Conservation (phyloP, 2,113 vertebrate species). For the Myotis lucifugus region DNA sequence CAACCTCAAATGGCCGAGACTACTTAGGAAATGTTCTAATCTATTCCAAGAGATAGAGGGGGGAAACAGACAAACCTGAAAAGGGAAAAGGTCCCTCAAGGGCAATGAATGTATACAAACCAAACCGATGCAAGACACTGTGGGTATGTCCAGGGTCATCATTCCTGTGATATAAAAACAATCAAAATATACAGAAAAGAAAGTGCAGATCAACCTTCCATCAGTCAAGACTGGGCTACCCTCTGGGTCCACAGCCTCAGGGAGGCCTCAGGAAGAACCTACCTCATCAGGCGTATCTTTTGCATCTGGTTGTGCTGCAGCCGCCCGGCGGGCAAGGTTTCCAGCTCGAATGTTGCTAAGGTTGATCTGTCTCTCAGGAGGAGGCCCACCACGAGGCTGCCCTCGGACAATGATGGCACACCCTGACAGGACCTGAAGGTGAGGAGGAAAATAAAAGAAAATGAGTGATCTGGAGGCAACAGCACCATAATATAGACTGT, state of each 20-base stretch:
- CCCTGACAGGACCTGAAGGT: slow-evolving; percentile 92
- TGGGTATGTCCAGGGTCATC: not conserved
- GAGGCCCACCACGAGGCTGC: slow-evolving; percentile 95
- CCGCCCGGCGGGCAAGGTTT: slow-evolving; percentile 91
- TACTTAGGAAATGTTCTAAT: not conserved
- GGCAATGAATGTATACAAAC: not conserved
- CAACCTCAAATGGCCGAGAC: not conserved
- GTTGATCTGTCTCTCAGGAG: slow-evolving; percentile 97
- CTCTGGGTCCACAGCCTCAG: not conserved
- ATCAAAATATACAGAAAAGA: not conserved
- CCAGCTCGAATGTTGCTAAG: slow-evolving; percentile 96
- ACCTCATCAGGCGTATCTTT: slow-evolving; percentile 97
- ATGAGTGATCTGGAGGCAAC: not conserved
- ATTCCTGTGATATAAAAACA: not conserved
- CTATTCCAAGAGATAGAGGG: not conserved
- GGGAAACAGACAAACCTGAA: not conserved
- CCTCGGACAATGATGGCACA: slow-evolving; percentile 98
- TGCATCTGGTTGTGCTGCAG: slow-evolving; percentile 90
- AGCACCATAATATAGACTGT: not conserved
- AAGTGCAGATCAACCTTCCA: not conserved
- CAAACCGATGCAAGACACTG: not conserved
- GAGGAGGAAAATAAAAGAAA: not conserved
- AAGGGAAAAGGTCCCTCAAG: not conserved
- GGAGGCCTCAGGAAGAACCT: slow-evolving; percentile 1
- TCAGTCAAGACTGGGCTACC: not conserved